These are phyloP conservation scores for Boloria euphrosyne DNA, from an alignment of 2,888 invertebrate species.

Conservation along the genomic window DNA sequence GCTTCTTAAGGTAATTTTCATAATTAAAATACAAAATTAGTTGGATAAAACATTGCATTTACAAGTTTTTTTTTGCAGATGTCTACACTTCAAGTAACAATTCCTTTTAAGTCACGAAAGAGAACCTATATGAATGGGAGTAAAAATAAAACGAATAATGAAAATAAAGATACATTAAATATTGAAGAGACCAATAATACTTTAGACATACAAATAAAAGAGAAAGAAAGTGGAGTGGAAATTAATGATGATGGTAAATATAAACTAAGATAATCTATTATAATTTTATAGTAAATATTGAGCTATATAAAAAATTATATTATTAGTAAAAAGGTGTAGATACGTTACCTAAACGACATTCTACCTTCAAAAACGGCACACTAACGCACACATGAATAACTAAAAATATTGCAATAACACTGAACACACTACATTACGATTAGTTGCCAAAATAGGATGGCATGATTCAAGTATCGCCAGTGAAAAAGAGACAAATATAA, in stretches of 20 bases:
- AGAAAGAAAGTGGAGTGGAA: slow-evolving; percentile 20
- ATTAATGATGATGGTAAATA: slow-evolving; percentile 19
- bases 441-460: too few species aligned
- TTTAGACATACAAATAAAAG: slow-evolving; percentile 37
- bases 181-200: slow-evolving; percentile 27
- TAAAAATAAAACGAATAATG: slow-evolving; percentile 51
- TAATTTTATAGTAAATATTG: too few species aligned
- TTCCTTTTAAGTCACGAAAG: slow-evolving; percentile 78
- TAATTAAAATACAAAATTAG: background rate
- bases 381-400: too few species aligned
- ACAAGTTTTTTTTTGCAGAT: slow-evolving; percentile 52
- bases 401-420: too few species aligned
- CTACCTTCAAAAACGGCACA: too few species aligned
- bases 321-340: too few species aligned
- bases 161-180: slow-evolving; percentile 53
- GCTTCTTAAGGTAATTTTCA: slow-evolving; percentile 11
- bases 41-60: background rate
- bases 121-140: slow-evolving; percentile 54
- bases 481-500: too few species aligned
- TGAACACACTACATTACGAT: too few species aligned
- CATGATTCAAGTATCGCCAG: too few species aligned
- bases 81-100: slow-evolving; percentile 72
- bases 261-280: too few species aligned
- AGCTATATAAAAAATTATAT: background rate
- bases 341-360: too few species aligned